Evolutionary conservation across 1,140 invertebrate genomes (phyloP).

Genomic region (Acromyrmex heyeri): DNA sequence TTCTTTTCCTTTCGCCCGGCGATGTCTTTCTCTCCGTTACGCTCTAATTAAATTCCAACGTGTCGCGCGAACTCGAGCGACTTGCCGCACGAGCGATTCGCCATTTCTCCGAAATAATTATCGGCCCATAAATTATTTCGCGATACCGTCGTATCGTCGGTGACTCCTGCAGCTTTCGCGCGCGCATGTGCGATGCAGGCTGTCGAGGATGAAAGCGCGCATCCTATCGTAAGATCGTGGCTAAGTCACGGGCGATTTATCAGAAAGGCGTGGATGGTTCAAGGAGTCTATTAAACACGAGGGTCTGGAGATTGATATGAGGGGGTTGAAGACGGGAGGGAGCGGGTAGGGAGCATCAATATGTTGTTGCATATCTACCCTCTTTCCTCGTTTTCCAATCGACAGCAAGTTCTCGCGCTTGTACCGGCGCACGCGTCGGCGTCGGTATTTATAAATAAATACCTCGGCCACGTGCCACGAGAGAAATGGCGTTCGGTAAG

Average conservation of each 20-base stretch:
- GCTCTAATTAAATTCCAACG: conserved; percentile 36
- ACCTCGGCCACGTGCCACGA: conserved; percentile 77
- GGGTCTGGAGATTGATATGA: conserved; percentile 63
- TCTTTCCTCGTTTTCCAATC: conserved; percentile 18
- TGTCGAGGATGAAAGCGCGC: conserved; percentile 19
- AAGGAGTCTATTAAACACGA: conserved; percentile 74
- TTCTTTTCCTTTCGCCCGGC: background rate
- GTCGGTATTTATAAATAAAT: conserved; percentile 82
- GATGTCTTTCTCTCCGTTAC: conserved; percentile 1
- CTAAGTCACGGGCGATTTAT: conserved; percentile 51
- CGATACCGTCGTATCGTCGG: background rate
- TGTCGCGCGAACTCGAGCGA: background rate
- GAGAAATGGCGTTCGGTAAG: conserved; percentile 75
- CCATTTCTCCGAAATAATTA: conserved; percentile 35
- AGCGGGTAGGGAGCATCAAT: background rate
- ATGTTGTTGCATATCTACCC: conserved; percentile 42
- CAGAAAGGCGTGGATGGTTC: conserved; percentile 58
- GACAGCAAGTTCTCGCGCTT: conserved; percentile 23
- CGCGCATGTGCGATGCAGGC: conserved; percentile 9
- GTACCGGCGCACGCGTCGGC: conserved; percentile 56
- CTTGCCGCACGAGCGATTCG: background rate
- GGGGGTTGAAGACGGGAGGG: conserved; percentile 17
- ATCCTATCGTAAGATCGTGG: conserved; percentile 20
- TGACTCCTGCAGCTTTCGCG: background rate
- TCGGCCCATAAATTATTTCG: conserved; percentile 31